Conservation (phyloP, 2,113 vertebrate genomes). For the Mixornis gularis region DNA sequence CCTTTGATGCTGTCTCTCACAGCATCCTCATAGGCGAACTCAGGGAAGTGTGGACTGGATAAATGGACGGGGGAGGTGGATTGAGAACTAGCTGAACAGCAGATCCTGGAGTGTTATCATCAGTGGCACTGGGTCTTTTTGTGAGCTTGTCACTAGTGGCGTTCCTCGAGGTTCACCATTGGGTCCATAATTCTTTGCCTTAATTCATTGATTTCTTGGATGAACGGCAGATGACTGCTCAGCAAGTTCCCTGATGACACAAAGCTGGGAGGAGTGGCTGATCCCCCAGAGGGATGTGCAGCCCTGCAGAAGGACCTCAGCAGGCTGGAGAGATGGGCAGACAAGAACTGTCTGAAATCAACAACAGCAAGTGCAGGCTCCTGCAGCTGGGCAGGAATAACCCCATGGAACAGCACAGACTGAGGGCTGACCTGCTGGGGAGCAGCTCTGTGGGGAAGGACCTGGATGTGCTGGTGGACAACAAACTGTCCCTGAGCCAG, state of each 20-base stretch:
- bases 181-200: not conserved
- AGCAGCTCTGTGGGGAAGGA: not conserved
- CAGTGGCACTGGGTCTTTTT: not conserved
- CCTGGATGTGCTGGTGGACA: not conserved
- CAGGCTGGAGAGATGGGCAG: not conserved
- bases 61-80: not conserved
- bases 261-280: not conserved
- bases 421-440: not conserved
- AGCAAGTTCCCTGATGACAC: accelerated
- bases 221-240: not conserved
- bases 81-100: not conserved
- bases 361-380: not conserved
- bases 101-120: not conserved
- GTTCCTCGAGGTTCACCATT: not conserved
- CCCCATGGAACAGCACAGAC: not conserved
- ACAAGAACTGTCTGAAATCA: not conserved
- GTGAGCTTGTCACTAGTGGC: not conserved
- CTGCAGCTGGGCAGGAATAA: not conserved
- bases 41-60: not conserved
- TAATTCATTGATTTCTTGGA: not conserved
- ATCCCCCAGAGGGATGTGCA: not conserved
- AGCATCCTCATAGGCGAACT: not conserved
- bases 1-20: not conserved
- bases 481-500: not conserved
- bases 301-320: not conserved